These are phyloP conservation scores for Andricus curvator DNA, from an alignment of 2,888 invertebrate species.

Conservation along the genomic window DNA sequence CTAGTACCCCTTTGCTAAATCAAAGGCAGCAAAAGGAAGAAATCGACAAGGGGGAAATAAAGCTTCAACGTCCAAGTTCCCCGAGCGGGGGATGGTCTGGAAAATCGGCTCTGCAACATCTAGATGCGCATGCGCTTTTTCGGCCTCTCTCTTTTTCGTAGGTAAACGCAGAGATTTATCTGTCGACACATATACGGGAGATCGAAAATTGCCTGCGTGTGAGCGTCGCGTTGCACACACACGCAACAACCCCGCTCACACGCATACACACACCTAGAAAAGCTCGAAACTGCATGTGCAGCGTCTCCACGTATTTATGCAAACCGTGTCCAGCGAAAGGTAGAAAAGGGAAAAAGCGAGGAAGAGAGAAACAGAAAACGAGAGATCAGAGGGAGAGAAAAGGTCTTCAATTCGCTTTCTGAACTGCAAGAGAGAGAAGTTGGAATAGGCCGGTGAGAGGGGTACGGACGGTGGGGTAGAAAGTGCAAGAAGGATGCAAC, in stretches of 20 bases:
- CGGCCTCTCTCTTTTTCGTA: constrained; percentile 61
- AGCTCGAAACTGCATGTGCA: constrained; percentile 44
- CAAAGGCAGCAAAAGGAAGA: constrained; percentile 64
- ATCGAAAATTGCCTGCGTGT: constrained; percentile 66
- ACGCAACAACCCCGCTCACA: constrained; percentile 47
- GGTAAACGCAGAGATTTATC: constrained; percentile 76
- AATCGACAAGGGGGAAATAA: constrained; percentile 51
- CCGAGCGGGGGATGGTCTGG: constrained; percentile 44
- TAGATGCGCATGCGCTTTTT: constrained; percentile 52
- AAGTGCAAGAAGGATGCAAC: constrained; percentile 50
- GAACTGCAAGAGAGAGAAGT: constrained; percentile 43
- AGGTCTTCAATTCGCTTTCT: constrained; percentile 36
- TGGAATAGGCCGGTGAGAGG: constrained; percentile 45
- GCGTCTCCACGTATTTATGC: constrained; percentile 51
- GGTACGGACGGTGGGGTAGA: constrained; percentile 45
- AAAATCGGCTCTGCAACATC: constrained; percentile 49
- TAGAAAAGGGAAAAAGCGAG: constrained; percentile 48
- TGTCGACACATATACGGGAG: constrained; percentile 69
- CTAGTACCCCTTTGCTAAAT: constrained; percentile 63
- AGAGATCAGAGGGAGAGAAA: constrained; percentile 51
- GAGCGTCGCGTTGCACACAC: constrained; percentile 40
- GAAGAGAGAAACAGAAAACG: constrained; percentile 49
- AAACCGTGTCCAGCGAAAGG: constrained; percentile 53
- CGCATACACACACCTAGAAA: constrained; percentile 47
- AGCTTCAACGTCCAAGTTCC: constrained; percentile 47